These are phyloP conservation scores for Cetoscarus ocellatus DNA, from an alignment of 2,797 vertebrate species.

Conservation along the genomic window DNA sequence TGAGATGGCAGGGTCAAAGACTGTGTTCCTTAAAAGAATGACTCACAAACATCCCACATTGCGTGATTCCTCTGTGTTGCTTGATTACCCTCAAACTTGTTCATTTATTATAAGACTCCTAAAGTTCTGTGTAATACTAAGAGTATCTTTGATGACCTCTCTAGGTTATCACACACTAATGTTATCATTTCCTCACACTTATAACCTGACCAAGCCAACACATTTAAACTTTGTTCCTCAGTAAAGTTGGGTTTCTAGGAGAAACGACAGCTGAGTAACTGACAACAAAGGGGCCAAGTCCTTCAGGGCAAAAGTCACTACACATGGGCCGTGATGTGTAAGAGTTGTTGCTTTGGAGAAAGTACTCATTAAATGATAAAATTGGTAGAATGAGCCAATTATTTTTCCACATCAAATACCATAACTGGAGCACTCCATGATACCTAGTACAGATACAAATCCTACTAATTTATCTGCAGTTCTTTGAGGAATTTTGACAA, in stretches of 20 bases:
- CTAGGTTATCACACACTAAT: conserved; percentile 31
- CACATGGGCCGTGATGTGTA: conserved; percentile 18
- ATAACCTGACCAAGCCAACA: conserved; percentile 40
- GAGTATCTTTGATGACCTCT: not conserved
- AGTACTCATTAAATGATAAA: no score
- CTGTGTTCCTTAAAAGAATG: not conserved
- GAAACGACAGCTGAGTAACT: no score
- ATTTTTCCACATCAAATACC: no score
- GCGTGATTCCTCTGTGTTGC: not conserved
- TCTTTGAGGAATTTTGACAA: no score
- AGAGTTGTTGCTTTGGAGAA: no score
- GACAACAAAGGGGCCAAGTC: conserved; percentile 30
- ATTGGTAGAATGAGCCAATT: no score
- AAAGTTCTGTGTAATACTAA: not conserved
- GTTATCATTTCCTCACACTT: conserved; percentile 41
- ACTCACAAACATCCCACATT: not conserved
- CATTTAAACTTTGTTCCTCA: conserved; percentile 65
- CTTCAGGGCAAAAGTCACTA: conserved; percentile 52
- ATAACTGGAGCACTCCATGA: no score
- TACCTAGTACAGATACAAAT: no score
- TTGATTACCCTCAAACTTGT: not conserved
- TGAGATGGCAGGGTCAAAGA: conserved; percentile 23
- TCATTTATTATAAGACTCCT: not conserved
- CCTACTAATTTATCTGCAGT: no score
- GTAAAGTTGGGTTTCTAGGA: no score